phyloP scores from a whole-genome alignment of 2,888 invertebrate genomes.

The Nysson spinosus region DNA sequence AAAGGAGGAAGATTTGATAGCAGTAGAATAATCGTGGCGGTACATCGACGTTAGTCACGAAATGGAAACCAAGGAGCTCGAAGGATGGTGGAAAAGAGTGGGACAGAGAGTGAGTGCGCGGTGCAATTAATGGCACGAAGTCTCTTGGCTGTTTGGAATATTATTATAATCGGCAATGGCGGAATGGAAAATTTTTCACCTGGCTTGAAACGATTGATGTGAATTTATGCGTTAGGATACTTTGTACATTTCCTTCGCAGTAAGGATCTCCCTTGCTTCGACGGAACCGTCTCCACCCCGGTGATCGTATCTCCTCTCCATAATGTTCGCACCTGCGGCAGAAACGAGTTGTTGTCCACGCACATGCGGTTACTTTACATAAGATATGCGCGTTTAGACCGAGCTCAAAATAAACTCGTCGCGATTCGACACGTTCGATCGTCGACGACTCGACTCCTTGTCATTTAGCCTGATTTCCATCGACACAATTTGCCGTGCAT shows the following conservation, averaged over 20 bases:
- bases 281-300: background rate
- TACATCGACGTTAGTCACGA: slow-evolving; percentile 14
- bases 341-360: slow-evolving; percentile 53
- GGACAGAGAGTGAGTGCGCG: background rate
- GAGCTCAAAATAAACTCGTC: slow-evolving; percentile 61
- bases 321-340: slow-evolving; percentile 51
- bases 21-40: slow-evolving; percentile 34
- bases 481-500: slow-evolving; percentile 40
- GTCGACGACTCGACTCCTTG: slow-evolving; percentile 38
- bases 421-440: slow-evolving; percentile 57
- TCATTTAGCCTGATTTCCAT: slow-evolving; percentile 58
- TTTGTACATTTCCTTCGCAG: no score
- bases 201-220: no score
- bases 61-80: background rate
- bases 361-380: slow-evolving; percentile 60
- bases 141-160: no score
- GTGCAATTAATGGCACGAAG: no score
- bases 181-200: no score
- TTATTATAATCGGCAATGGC: no score
- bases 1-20: slow-evolving; percentile 44
- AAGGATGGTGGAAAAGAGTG: no score
- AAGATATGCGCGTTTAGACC: slow-evolving; percentile 59
- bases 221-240: no score
- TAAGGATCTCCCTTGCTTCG: no score
- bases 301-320: slow-evolving; percentile 21